Base-by-base conservation (phyloP, 2,113 vertebrate genomes). In the Tachuris rubrigastra region DNA sequence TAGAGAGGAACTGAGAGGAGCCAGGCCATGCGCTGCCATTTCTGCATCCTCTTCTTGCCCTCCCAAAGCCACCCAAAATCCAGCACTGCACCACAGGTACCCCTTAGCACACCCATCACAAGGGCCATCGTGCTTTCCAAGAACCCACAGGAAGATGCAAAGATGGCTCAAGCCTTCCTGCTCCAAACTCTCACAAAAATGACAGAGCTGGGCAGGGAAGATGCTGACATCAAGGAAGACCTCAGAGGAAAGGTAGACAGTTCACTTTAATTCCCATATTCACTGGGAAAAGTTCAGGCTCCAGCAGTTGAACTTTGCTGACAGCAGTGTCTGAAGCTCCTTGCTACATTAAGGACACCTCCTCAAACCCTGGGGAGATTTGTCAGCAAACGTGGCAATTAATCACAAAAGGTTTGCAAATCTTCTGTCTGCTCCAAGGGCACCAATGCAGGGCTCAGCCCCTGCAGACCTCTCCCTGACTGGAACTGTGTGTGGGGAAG, bases 1-100 rank as follows among this genome's bases (percentile, higher is more conserved):
- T 28, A 85, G 41, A 94, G 85, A 74, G 93, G 94, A 96, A 95
- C 85, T 4, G 14, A 85, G 69, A 95, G 52, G 25, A 87, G 82
- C 20, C 59, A 69, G 63, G 14, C 58, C 24, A 49, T 25, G 53
- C 35, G 28, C 3, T 0, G 53, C 30, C 72, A 78, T 66, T 93
- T 95, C 74, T 93, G 74, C 60, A 75, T 74, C 42, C 31, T 82
- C 28, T 39, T 75, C 74, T 58, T 73, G 66, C 39, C 66, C 42
- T 67, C 46, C 37, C 18, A 49, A 85, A 81, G 39, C 31, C 20
- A 82, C 23, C 4, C 55, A 39, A 69, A 84, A 72, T 7, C 47
- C 82, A 28, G 4, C 1, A 0, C 12, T 73, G 35, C 0, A 6
- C 14, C 1, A 2, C 9, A 79, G 31, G 14, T 30, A 65, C 8